Evolutionary conservation across 2,888 invertebrate species (phyloP).

Genomic region (Alentia gelatinosa): DNA sequence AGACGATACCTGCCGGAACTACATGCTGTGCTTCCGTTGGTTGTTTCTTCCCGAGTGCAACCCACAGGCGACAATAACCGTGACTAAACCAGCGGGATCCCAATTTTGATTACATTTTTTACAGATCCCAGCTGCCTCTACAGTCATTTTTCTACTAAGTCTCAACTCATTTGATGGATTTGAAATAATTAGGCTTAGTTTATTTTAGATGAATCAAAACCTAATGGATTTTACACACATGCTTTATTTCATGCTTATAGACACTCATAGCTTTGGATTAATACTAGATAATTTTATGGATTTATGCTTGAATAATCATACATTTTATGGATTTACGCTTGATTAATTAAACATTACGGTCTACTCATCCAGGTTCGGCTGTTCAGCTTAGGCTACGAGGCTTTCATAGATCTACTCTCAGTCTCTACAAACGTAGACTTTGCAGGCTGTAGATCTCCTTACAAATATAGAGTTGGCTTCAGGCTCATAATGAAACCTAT

Average conservation of each 20-base stretch:
- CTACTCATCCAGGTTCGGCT: neutral
- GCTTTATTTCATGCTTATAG: neutral
- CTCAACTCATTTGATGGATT: too few relatives aligned
- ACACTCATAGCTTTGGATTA: neutral
- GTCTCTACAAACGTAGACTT: neutral
- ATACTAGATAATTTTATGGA: neutral
- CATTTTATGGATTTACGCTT: neutral
- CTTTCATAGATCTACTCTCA: constrained; percentile 3
- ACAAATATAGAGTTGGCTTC: neutral
- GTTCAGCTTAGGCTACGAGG: neutral
- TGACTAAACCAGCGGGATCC: too few relatives aligned
- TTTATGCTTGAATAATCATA: neutral
- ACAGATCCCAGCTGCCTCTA: too few relatives aligned
- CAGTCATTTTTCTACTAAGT: too few relatives aligned
- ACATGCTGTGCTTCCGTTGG: neutral
- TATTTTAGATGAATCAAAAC: neutral
- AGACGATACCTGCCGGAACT: neutral
- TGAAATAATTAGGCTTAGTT: too few relatives aligned
- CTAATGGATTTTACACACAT: neutral
- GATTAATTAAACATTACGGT: neutral
- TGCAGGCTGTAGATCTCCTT: neutral
- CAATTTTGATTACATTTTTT: neutral
- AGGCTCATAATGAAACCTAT: too few relatives aligned
- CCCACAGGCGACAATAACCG: neutral
- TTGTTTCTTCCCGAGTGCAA: neutral